Conservation (phyloP, 1,140 invertebrate species). For the Drosophila sulfurigaster region DNA sequence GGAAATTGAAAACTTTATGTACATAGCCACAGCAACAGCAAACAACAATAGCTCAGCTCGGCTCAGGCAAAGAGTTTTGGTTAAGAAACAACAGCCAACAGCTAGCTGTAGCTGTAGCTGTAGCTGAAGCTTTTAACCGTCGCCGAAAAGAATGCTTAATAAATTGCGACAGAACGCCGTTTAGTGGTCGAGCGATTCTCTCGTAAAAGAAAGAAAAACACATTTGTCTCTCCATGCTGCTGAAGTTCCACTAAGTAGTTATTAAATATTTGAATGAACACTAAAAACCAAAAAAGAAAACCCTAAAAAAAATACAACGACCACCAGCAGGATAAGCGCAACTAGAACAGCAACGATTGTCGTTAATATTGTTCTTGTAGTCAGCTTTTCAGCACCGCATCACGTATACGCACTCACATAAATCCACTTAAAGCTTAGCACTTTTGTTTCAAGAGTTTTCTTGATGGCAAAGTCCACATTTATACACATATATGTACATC, state of each 20-base stretch:
- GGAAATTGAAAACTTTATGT: slow-evolving; percentile 35
- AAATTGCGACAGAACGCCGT: slow-evolving; percentile 1
- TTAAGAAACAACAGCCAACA: neutral
- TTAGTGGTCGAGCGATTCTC: neutral
- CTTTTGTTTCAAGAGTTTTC: too few species aligned
- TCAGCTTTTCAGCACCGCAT: too few species aligned
- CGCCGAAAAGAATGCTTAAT: slow-evolving; percentile 1
- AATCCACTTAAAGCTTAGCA: too few species aligned
- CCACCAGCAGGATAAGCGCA: too few species aligned
- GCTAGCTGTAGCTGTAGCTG: neutral
- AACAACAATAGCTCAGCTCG: too few species aligned
- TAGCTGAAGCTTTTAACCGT: neutral
- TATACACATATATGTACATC: too few species aligned
- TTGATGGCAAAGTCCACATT: too few species aligned
- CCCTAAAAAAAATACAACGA: too few species aligned
- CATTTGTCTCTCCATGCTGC: too few species aligned
- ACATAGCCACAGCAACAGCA: neutral
- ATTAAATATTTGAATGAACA: slow-evolving; percentile 1
- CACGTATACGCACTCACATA: too few species aligned
- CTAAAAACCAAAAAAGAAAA: neutral
- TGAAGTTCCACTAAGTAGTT: neutral
- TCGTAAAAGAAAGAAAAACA: slow-evolving; percentile 3
- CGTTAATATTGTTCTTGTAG: too few species aligned
- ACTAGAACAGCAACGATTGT: too few species aligned
- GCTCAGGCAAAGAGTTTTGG: neutral